A percentile compares a stretch with the other conserved stretches of the same genome.
These are phyloP conservation scores for Hirtodrosophila alboralis DNA, from an alignment of 2,888 invertebrate genomes.

Conservation along the genomic window DNA sequence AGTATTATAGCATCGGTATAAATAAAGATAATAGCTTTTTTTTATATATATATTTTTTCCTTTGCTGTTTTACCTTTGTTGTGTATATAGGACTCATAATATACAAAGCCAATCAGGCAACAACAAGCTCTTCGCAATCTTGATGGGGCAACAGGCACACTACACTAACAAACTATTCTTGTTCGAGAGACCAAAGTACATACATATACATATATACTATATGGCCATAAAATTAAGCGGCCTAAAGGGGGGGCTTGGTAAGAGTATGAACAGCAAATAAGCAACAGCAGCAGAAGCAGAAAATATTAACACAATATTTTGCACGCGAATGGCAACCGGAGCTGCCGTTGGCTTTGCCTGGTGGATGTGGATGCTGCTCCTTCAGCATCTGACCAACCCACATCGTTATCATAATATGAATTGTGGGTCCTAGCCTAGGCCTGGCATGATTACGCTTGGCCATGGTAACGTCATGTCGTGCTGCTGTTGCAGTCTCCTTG, in stretches of 20 bases:
- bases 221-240: conserved; percentile 21
- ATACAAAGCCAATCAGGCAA: background rate
- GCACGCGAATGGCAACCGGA: conserved; percentile 32
- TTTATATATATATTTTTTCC: background rate
- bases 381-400: conserved; percentile 65
- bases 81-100: too few species aligned
- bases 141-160: conserved; percentile 57
- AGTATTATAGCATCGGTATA: too few species aligned
- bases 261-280: conserved; percentile 22
- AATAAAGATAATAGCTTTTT: background rate
- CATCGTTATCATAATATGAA: conserved; percentile 75
- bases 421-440: conserved; percentile 47
- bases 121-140: conserved; percentile 35
- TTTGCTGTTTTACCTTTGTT: background rate
- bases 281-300: conserved; percentile 30
- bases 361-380: conserved; percentile 7
- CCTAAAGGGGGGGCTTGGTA: background rate
- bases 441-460: conserved; percentile 12
- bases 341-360: conserved; percentile 6
- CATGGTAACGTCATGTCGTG: conserved; percentile 28
- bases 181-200: background rate
- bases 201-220: too few species aligned
- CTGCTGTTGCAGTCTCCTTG: conserved; percentile 3
- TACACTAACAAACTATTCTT: conserved; percentile 51
- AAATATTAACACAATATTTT: conserved; percentile 73